Conservation (phyloP, 92 coral and sea anemone genomes). For the Scolanthus callimorphus region DNA sequence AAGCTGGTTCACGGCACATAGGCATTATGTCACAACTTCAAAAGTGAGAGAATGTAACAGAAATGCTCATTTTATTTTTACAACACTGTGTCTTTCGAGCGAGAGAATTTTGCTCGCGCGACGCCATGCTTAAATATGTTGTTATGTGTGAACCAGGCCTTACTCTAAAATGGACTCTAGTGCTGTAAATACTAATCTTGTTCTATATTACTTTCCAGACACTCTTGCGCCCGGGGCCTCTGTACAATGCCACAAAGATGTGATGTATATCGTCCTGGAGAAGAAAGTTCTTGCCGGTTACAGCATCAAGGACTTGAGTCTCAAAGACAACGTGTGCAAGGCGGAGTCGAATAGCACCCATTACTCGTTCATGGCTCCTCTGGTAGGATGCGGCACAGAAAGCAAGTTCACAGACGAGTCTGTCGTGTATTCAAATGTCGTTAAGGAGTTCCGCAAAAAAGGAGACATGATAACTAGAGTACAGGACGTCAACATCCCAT, state of each 20-base stretch:
- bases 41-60: no score
- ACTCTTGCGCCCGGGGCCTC: constrained; percentile 10
- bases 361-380: constrained; percentile 59
- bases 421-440: constrained; percentile 71
- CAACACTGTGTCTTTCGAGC: no score
- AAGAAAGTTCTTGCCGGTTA: constrained; percentile 26
- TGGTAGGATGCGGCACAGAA: constrained; percentile 73
- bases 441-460: constrained; percentile 21
- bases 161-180: no score
- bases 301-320: constrained; percentile 27
- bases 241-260: constrained; percentile 43
- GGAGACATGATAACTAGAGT: constrained; percentile 48
- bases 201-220: neutral
- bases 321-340: constrained; percentile 46
- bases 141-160: no score
- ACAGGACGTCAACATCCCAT: constrained; percentile 58
- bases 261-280: constrained; percentile 62
- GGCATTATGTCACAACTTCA: no score
- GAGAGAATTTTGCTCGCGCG: no score
- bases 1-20: no score
- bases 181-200: no score
- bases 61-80: no score
- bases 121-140: no score
- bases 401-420: constrained; percentile 60
- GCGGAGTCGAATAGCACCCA: constrained; percentile 64